Percentiles rank a stretch among this genome's conserved stretches.
Conservation (phyloP, 2,113 vertebrate species). For the Beaufortia kweichowensis region DNA sequence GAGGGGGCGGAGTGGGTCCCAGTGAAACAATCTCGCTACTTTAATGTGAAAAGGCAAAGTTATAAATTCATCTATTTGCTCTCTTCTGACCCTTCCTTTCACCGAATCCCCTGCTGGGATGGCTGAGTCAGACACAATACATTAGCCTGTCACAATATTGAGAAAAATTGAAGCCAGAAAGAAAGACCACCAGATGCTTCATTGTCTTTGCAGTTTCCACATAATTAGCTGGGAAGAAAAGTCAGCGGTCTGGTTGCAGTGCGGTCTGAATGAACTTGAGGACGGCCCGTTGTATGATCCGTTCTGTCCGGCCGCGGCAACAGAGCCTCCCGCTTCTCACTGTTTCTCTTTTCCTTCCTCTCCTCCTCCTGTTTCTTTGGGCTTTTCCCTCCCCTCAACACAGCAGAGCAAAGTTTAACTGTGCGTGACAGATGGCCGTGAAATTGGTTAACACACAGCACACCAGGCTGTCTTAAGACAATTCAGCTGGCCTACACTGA, state of each 20-base stretch:
- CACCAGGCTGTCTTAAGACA: constrained; percentile 53
- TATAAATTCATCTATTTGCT: constrained; percentile 99
- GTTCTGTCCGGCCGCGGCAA: constrained; percentile 69
- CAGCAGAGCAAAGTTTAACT: constrained; percentile 90
- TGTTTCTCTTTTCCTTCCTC: constrained; percentile 37
- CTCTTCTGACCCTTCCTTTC: constrained; percentile 91
- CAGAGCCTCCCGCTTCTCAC: constrained; percentile 29
- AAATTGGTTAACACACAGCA: constrained; percentile 91
- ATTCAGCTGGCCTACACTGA: constrained; percentile 61
- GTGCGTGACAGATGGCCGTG: constrained; percentile 93
- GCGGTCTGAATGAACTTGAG: constrained; percentile 94
- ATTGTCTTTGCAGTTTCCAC: constrained; percentile 98
- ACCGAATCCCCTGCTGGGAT: constrained; percentile 79
- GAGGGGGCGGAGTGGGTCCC: constrained; percentile 71
- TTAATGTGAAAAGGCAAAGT: constrained; percentile 88
- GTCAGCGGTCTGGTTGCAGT: constrained; percentile 87
- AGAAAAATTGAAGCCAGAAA: constrained; percentile 88
- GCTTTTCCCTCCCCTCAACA: constrained; percentile 80
- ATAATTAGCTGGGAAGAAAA: constrained; percentile 98
- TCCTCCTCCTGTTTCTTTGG: constrained; percentile 72
- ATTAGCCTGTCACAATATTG: constrained; percentile 94
- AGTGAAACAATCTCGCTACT: constrained; percentile 82
- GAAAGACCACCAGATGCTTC: constrained; percentile 99
- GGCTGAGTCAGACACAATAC: constrained; percentile 89
- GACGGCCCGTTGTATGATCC: constrained; percentile 86